Evolutionary conservation across 1,140 invertebrate species (phyloP).

Genomic region (Caerostris darwini): DNA sequence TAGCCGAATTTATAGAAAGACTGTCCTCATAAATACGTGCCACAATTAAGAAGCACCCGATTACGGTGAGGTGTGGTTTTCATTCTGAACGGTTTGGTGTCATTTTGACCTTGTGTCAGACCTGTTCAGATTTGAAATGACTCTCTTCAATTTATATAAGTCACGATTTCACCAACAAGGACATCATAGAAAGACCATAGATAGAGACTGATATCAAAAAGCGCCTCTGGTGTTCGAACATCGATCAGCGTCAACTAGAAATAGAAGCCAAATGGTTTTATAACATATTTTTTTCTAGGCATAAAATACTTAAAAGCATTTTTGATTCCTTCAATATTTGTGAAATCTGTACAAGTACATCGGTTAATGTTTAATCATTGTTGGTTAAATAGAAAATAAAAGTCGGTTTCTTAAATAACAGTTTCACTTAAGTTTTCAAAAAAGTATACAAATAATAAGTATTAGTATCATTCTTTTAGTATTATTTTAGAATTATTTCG

Average conservation of each 20-base stretch:
- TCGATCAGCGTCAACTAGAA: not conserved
- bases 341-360: no score
- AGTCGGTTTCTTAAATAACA: no score
- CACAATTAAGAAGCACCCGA: conserved; percentile 61
- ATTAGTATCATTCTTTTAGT: no score
- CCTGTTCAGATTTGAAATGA: conserved; percentile 50
- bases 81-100: conserved; percentile 51
- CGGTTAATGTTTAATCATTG: no score
- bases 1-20: conserved; percentile 24
- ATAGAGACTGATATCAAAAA: not conserved
- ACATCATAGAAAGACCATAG: conserved; percentile 3
- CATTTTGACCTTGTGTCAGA: conserved; percentile 66
- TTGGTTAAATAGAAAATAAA: no score
- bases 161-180: conserved; percentile 54
- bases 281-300: not conserved
- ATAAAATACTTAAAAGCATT: no score
- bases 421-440: no score
- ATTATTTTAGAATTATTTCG: no score
- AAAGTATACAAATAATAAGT: no score
- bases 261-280: not conserved
- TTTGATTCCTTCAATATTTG: no score
- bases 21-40: conserved; percentile 45
- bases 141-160: conserved; percentile 47
- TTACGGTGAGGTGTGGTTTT: conserved; percentile 63
- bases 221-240: conserved; percentile 4